phyloP scores from a whole-genome alignment of 2,888 invertebrate species.

The Cataglyphis livida region DNA sequence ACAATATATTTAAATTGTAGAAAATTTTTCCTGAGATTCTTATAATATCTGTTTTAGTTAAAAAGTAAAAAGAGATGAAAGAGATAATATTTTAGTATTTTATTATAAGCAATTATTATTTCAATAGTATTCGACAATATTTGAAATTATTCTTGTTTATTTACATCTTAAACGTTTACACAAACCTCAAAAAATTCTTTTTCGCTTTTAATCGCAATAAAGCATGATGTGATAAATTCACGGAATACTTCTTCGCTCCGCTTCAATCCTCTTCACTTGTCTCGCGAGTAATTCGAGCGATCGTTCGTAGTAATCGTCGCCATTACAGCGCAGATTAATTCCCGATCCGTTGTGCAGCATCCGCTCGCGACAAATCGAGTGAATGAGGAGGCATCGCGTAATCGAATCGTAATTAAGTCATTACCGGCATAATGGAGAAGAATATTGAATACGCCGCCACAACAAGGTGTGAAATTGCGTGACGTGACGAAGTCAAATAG shows the following conservation, averaged over 20 bases:
- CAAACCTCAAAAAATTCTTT: neutral
- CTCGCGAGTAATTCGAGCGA: constrained; percentile 14
- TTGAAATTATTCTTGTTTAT: neutral
- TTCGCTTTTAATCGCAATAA: constrained; percentile 5
- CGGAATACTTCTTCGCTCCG: constrained; percentile 1
- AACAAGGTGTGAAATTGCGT: constrained; percentile 39
- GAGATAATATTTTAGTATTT: constrained; percentile 5
- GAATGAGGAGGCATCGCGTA: constrained; percentile 66
- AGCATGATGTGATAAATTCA: constrained; percentile 28
- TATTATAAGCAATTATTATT: constrained; percentile 20
- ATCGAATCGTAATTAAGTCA: constrained; percentile 71
- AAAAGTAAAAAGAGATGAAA: neutral
- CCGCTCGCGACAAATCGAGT: constrained; percentile 55
- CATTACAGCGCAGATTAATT: constrained; percentile 59
- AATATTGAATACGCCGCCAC: constrained; percentile 36
- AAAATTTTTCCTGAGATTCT: constrained; percentile 3
- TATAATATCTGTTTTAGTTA: neutral
- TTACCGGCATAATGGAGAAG: constrained; percentile 43
- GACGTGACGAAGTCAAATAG: constrained; percentile 7
- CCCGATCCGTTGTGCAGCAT: constrained; percentile 36
- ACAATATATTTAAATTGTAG: constrained; percentile 17
- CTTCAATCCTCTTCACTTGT: neutral
- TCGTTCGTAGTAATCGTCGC: neutral
- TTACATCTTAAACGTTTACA: constrained; percentile 15
- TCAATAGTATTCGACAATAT: neutral